Evolutionary conservation across 2,113 vertebrate species (phyloP).

Genomic region (Dicerorhinus sumatrensis): DNA sequence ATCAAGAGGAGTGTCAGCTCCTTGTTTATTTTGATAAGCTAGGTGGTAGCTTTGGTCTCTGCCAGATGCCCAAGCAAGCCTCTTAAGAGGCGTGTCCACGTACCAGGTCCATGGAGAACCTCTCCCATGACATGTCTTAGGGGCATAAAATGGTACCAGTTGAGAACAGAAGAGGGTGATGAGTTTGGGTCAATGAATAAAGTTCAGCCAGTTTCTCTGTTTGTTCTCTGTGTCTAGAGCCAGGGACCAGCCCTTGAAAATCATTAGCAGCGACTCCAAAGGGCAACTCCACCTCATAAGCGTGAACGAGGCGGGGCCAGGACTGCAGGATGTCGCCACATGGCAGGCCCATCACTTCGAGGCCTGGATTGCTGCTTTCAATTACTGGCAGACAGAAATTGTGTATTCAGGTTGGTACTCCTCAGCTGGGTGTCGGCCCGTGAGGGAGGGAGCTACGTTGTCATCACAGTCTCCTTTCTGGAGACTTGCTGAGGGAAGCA

Average conservation of each 20-base stretch:
- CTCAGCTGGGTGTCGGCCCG: accelerated
- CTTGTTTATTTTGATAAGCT: background rate
- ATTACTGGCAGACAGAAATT: conserved; percentile 94
- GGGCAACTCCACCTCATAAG: conserved; percentile 91
- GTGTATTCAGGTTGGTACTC: conserved; percentile 94
- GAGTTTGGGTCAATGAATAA: background rate
- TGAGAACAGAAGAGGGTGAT: background rate
- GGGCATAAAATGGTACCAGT: too few species aligned
- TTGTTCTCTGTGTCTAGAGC: background rate
- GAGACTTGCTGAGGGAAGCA: background rate
- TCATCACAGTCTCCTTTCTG: background rate
- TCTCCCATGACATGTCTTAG: background rate
- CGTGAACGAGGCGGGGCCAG: conserved; percentile 82
- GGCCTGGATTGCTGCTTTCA: conserved; percentile 97
- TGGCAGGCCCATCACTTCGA: conserved; percentile 97
- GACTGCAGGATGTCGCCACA: conserved; percentile 84
- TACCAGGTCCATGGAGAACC: too few species aligned
- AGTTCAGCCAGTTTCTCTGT: background rate
- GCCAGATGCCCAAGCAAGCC: background rate
- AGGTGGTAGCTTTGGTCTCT: background rate
- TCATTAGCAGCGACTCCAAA: conserved; percentile 95
- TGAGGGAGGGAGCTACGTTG: background rate
- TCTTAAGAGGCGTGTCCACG: accelerated
- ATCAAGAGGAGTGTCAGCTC: background rate
- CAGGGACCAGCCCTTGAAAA: conserved; percentile 87